phyloP scores from a whole-genome alignment of 2,113 vertebrate species.

The Brachionichthys hirsutus region DNA sequence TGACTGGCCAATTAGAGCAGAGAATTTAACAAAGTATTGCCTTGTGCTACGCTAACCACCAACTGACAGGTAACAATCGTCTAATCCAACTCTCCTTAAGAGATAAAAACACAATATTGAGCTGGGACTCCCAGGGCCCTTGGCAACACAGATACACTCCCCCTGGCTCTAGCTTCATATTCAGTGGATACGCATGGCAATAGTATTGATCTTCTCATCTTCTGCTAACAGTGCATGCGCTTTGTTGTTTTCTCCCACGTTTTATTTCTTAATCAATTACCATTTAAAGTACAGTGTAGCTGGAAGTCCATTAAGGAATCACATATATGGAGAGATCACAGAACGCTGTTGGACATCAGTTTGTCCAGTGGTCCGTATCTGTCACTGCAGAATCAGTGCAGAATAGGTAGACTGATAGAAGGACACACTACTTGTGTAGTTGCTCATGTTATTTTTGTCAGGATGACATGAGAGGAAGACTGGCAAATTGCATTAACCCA shows the following conservation, averaged over 20 bases:
- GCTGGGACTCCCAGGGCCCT: no score
- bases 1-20: no score
- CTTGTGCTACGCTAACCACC: no score
- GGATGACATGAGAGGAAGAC: constrained; percentile 16
- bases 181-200: background rate
- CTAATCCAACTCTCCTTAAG: no score
- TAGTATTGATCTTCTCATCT: background rate
- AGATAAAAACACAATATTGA: background rate
- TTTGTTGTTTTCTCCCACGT: no score
- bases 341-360: background rate
- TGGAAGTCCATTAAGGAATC: constrained; percentile 16
- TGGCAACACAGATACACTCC: no score
- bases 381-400: constrained; percentile 9
- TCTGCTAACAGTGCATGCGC: background rate
- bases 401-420: constrained; percentile 13
- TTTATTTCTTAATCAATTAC: background rate
- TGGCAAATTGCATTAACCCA: constrained; percentile 43
- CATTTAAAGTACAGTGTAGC: constrained; percentile 17
- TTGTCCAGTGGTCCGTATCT: background rate
- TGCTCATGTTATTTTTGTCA: constrained; percentile 26
- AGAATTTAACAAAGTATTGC: no score
- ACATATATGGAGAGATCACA: constrained; percentile 4
- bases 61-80: no score
- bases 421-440: constrained; percentile 18
- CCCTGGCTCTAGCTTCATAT: background rate